phyloP scores from a whole-genome alignment of 2,888 invertebrate species.

The Philaethria dido region DNA sequence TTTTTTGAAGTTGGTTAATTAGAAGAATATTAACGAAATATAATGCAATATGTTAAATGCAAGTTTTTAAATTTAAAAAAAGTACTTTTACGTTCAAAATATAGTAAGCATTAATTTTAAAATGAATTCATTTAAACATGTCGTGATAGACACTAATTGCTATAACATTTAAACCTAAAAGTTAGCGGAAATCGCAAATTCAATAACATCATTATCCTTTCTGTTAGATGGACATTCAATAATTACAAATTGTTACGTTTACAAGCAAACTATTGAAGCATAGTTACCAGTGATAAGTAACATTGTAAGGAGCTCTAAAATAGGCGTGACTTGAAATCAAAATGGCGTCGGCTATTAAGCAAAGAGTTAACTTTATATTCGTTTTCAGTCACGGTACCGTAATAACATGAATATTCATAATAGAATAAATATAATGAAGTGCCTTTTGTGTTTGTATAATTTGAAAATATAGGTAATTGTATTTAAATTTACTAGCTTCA shows the following conservation, averaged over 20 bases:
- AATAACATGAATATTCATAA: conserved; percentile 18
- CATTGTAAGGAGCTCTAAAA: conserved; percentile 38
- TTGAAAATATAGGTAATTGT: conserved; percentile 1
- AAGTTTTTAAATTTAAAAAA: no score
- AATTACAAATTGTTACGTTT: background rate
- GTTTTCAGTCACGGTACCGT: conserved; percentile 37
- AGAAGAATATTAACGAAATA: no score
- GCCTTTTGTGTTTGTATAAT: conserved; percentile 16
- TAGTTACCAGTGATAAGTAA: conserved; percentile 36
- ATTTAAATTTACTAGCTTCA: background rate
- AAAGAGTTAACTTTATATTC: conserved; percentile 39
- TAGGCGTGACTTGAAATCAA: conserved; percentile 44
- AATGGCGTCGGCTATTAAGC: conserved; percentile 42
- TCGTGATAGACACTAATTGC: no score
- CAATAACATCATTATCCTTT: background rate
- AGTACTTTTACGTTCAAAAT: no score
- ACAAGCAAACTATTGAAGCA: conserved; percentile 1
- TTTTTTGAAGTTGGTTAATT: no score
- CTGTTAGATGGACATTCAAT: background rate
- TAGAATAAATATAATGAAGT: conserved; percentile 38
- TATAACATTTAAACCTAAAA: background rate
- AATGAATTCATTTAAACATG: no score
- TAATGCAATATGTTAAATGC: no score
- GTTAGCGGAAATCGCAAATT: background rate
- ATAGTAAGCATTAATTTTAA: no score